Conservation (phyloP, 2,888 invertebrate species). For the Lysandra coridon region DNA sequence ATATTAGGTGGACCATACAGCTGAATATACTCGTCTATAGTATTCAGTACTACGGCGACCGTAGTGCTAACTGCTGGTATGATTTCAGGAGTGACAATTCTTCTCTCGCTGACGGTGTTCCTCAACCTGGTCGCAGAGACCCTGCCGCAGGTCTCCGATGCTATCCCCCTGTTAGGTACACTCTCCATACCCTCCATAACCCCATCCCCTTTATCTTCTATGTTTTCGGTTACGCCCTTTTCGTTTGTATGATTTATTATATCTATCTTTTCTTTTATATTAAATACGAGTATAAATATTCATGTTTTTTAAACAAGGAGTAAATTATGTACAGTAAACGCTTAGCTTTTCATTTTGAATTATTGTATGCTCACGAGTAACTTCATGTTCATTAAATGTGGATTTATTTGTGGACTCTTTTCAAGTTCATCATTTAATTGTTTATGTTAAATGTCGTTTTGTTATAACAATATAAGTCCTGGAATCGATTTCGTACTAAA, state of each 20-base stretch:
- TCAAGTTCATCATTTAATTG: conserved; percentile 27
- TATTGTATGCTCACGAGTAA: conserved; percentile 9
- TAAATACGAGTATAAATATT: conserved; percentile 56
- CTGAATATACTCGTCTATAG: background rate
- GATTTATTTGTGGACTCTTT: background rate
- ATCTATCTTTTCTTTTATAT: conserved; percentile 43
- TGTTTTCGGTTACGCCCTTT: conserved; percentile 52
- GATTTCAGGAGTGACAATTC: conserved; percentile 98
- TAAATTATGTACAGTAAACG: conserved; percentile 60
- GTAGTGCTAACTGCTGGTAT: conserved; percentile 48
- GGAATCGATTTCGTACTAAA: conserved; percentile 74
- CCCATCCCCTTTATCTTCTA: conserved; percentile 60
- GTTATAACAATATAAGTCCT: conserved; percentile 49
- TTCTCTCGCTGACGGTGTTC: conserved; percentile 99
- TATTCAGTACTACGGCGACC: background rate
- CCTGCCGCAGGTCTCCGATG: conserved; percentile 99
- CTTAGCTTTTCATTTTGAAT: conserved; percentile 27
- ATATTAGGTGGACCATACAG: background rate
- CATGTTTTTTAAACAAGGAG: conserved; percentile 76
- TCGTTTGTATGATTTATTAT: conserved; percentile 47
- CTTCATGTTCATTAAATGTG: conserved; percentile 18
- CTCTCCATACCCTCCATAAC: conserved; percentile 66
- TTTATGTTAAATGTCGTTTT: conserved; percentile 37
- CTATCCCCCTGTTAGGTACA: conserved; percentile 99
- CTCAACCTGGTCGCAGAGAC: conserved; percentile 99